These are phyloP conservation scores for Nephrotoma flavescens DNA, from an alignment of 2,888 invertebrate genomes.

Conservation along the genomic window DNA sequence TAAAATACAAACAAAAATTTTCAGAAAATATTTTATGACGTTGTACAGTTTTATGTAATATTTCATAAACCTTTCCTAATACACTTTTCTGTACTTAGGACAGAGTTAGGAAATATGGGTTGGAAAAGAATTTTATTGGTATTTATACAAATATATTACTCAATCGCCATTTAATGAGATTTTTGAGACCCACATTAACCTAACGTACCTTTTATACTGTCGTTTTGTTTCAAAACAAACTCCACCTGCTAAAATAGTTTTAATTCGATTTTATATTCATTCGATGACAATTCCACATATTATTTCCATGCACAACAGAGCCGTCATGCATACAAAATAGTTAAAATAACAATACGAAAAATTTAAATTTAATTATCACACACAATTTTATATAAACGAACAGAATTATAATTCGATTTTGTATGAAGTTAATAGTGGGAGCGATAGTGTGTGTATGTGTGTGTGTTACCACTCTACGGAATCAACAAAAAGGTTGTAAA, in stretches of 20 bases:
- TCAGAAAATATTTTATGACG: too few species aligned
- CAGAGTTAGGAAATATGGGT: too few species aligned
- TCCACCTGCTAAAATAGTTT: not conserved
- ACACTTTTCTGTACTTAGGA: too few species aligned
- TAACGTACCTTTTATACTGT: not conserved
- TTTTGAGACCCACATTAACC: too few species aligned
- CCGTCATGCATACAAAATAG: not conserved
- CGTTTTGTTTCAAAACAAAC: not conserved
- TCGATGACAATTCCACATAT: not conserved
- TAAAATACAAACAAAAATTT: too few species aligned
- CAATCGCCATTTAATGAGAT: too few species aligned
- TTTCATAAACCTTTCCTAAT: too few species aligned
- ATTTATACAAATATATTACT: too few species aligned
- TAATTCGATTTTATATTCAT: not conserved
- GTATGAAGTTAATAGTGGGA: not conserved
- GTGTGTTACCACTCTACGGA: not conserved
- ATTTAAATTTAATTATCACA: not conserved
- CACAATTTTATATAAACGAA: not conserved
- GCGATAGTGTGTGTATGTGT: not conserved
- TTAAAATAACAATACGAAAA: not conserved
- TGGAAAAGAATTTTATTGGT: too few species aligned
- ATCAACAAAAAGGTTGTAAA: not conserved
- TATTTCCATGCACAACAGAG: not conserved
- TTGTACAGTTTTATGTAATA: too few species aligned
- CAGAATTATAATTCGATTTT: not conserved